Evolutionary conservation across 2,888 invertebrate species (phyloP).

Genomic region (Coenonympha glycerion): DNA sequence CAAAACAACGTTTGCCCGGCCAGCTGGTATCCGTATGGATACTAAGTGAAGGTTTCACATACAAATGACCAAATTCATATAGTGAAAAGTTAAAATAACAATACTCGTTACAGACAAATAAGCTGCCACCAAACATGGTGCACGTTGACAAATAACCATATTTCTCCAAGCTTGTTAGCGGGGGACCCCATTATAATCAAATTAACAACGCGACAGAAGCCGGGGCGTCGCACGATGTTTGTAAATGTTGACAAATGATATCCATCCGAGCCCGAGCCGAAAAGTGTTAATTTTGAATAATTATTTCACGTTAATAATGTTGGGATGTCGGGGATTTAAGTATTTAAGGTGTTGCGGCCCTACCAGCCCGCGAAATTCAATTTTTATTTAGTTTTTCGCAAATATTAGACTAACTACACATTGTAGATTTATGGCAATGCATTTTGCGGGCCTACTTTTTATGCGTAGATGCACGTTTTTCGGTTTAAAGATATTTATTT

Average conservation of each 20-base stretch:
- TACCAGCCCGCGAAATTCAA: no score
- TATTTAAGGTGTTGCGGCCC: no score
- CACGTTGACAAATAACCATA: conserved; percentile 9
- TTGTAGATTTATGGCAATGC: no score
- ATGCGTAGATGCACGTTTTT: no score
- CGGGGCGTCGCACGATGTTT: conserved; percentile 2
- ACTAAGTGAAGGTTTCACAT: not conserved
- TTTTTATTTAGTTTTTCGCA: no score
- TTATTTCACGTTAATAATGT: conserved; percentile 10
- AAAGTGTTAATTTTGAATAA: conserved; percentile 23
- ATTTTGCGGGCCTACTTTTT: no score
- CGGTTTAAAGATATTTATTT: no score
- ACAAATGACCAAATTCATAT: not conserved
- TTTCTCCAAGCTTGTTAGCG: conserved; percentile 21
- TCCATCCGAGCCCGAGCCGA: conserved; percentile 7
- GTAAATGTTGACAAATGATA: conserved; percentile 14
- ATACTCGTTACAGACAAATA: conserved; percentile 3
- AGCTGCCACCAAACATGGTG: conserved; percentile 10
- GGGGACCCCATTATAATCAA: conserved; percentile 18
- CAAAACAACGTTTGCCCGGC: not conserved
- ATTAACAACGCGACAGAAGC: conserved; percentile 21
- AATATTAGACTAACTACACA: no score
- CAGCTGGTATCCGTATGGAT: not conserved
- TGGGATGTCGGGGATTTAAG: conserved; percentile 16
- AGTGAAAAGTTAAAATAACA: not conserved